Evolutionary conservation across 2,888 invertebrate species (phyloP).

Genomic region (Boloria euphrosyne): DNA sequence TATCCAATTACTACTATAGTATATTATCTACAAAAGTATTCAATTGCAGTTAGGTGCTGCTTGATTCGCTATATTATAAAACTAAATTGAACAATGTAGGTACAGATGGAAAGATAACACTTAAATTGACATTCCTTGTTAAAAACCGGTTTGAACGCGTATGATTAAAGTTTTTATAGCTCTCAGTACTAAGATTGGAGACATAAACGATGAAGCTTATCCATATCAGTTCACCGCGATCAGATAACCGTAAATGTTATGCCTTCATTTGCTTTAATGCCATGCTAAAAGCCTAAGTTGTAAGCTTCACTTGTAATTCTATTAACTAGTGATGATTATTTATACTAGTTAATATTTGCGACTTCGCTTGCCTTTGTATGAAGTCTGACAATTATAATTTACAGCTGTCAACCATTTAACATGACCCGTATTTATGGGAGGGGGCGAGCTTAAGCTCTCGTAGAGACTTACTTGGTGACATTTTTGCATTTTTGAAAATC

Average conservation of each 20-base stretch:
- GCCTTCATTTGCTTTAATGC: slow-evolving; percentile 15
- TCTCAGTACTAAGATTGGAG: neutral
- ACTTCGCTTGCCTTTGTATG: too few relatives aligned
- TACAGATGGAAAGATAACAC: slow-evolving; percentile 1
- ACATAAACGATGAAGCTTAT: slow-evolving; percentile 8
- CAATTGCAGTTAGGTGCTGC: too few relatives aligned
- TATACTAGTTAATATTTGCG: too few relatives aligned
- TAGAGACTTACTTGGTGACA: too few relatives aligned
- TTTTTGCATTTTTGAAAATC: too few relatives aligned
- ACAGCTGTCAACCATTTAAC: too few relatives aligned
- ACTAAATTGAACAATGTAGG: slow-evolving; percentile 1
- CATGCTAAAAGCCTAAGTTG: neutral
- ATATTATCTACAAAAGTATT: too few relatives aligned
- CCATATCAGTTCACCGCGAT: slow-evolving; percentile 9
- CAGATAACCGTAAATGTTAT: slow-evolving; percentile 23
- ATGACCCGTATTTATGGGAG: too few relatives aligned
- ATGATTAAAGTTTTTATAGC: slow-evolving; percentile 10
- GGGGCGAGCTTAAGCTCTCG: too few relatives aligned
- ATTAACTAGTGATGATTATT: neutral
- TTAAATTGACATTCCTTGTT: slow-evolving; percentile 8
- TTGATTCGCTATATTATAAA: neutral
- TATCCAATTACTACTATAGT: too few relatives aligned
- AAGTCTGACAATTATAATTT: too few relatives aligned
- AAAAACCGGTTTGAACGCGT: slow-evolving; percentile 7
- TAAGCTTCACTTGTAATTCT: slow-evolving; percentile 5